phyloP scores from a whole-genome alignment of 2,888 invertebrate species.

The Drosophila eohydei region DNA sequence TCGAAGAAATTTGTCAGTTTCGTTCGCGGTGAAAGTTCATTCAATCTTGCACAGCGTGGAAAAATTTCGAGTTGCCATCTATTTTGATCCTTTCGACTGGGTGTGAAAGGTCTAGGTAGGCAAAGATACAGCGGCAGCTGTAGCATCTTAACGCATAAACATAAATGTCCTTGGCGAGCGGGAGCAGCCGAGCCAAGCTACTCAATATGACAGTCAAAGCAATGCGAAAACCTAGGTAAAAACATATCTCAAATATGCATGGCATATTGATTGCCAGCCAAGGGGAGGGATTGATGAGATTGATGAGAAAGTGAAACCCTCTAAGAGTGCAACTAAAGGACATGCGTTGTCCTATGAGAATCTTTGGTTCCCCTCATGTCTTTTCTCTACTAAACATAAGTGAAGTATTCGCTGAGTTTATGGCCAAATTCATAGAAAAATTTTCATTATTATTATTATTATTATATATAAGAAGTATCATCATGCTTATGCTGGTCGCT shows the following conservation, averaged over 20 bases:
- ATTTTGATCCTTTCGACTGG: slow-evolving; percentile 14
- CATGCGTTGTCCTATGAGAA: background rate
- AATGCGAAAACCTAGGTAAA: slow-evolving; percentile 10
- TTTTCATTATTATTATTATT: background rate
- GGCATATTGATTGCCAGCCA: slow-evolving; percentile 27
- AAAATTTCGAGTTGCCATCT: slow-evolving; percentile 26
- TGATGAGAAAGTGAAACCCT: background rate
- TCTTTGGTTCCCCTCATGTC: background rate
- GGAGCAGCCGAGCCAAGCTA: slow-evolving; percentile 10
- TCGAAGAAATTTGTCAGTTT: slow-evolving; percentile 64
- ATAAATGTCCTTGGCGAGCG: slow-evolving; percentile 13
- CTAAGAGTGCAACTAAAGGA: background rate
- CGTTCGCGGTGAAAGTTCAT: slow-evolving; percentile 66
- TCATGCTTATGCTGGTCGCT: background rate
- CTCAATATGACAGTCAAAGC: slow-evolving; percentile 32
- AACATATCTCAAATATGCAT: slow-evolving; percentile 26
- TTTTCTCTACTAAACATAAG: background rate
- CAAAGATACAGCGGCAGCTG: slow-evolving; percentile 47
- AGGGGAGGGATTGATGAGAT: background rate
- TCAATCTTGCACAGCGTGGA: slow-evolving; percentile 50
- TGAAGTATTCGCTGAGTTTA: background rate
- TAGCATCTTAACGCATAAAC: slow-evolving; percentile 36
- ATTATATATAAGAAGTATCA: background rate
- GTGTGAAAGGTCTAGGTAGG: slow-evolving; percentile 47
- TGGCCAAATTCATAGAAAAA: background rate